These are phyloP conservation scores for Lethenteron camtschaticum DNA, from an alignment of 2,113 vertebrate genomes.

Conservation along the genomic window DNA sequence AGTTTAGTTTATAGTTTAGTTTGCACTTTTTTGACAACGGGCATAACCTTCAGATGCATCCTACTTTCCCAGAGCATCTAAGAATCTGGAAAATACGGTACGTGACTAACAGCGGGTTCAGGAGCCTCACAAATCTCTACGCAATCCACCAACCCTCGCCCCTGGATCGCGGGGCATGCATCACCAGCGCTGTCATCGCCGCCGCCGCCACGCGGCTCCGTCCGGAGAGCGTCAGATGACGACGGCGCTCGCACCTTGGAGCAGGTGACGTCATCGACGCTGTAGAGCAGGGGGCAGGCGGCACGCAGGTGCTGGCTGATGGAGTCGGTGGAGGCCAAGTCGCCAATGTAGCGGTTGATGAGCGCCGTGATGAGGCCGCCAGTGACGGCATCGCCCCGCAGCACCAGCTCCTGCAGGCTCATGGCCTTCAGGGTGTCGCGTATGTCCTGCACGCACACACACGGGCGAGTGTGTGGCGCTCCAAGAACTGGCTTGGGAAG, in stretches of 20 bases:
- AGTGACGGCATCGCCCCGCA: conserved; percentile 59
- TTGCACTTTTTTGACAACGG: conserved; percentile 12
- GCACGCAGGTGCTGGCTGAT: conserved; percentile 69
- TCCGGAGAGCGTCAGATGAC: too few relatives aligned
- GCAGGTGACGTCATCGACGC: conserved; percentile 70
- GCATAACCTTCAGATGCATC: conserved; percentile 11
- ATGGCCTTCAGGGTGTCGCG: conserved; percentile 71
- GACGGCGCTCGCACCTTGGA: conserved; percentile 41
- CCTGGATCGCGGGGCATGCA: too few relatives aligned
- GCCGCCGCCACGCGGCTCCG: too few relatives aligned
- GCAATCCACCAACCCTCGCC: too few relatives aligned
- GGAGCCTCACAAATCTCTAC: too few relatives aligned
- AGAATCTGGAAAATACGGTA: conserved; percentile 6
- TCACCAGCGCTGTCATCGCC: too few relatives aligned
- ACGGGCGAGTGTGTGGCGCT: too few relatives aligned
- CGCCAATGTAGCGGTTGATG: conserved; percentile 86
- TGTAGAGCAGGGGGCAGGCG: conserved; percentile 73
- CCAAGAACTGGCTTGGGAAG: too few relatives aligned
- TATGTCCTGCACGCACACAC: conserved; percentile 36
- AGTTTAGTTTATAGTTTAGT: conserved; percentile 15
- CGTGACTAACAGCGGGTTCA: too few relatives aligned
- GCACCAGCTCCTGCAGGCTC: conserved; percentile 73
- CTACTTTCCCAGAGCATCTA: conserved; percentile 15
- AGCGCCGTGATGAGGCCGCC: conserved; percentile 75
- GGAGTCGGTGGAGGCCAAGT: conserved; percentile 70